Evolutionary conservation across 2,797 vertebrate genomes (phyloP), one percentile per base, ranked within the genome.

Genomic region (Schizopygopsis pylzovi): DNA sequence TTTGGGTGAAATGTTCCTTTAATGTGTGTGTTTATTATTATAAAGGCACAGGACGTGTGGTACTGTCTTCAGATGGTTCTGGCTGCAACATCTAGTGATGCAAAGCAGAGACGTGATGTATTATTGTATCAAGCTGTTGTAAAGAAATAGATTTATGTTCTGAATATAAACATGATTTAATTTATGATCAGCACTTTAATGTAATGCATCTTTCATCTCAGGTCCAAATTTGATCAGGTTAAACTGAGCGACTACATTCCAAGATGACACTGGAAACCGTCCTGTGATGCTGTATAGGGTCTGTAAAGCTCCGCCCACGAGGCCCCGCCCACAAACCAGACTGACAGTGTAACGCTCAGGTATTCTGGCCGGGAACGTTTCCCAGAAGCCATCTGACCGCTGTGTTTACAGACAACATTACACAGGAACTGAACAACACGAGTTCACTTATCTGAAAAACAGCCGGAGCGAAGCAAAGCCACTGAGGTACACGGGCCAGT

Each of bases 321-420:
- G 6, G 28, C 49, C 49, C 4, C 28, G 28, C 73, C 75, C 52
- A 39, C 73, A 22, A 22, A 28, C 39, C 11, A 39, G 4, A 4
- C 18, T n/a, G 20, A 41, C 33, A 77, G 0, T 5, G 2, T n/a
- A 52, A 33, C 6, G 6, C 28, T 76, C 28, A 54, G 28, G 28
- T 65, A 65, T 65, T 65, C 12, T 5, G 1, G 28, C 15, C 15
- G 13, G 63, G 63, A 65, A 65, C 28, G 1, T 16, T 65, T 65
- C 28, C 63, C 63, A 65, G 63, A 65, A 65, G 33, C 20, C 49
- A 9, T 54, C 33, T 9, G 15, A 52, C 47, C 0, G 11, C 45
- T 56, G 37, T 77, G 18, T 56, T 77, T 77, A 77, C 75, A 77
- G 75, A 56, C 49, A 77, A 12, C 72, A 75, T 52, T 75, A 20